Conservation (phyloP, 23 tunicate genomes). For the Styela plicata region DNA sequence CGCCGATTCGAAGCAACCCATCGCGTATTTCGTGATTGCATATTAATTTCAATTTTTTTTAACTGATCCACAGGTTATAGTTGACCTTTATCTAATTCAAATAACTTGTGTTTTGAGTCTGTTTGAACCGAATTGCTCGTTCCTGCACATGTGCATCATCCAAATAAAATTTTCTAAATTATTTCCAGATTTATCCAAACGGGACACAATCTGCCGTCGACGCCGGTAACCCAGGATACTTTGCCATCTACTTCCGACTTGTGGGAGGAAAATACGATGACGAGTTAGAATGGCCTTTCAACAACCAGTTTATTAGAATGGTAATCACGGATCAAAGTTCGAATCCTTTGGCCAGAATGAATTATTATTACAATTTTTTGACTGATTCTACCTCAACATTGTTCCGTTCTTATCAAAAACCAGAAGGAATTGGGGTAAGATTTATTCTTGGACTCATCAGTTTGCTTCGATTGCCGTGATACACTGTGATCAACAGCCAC, state of each 20-base stretch:
- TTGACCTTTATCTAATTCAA: too few relatives aligned
- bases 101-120: too few relatives aligned
- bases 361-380: constrained; percentile 38
- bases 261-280: constrained; percentile 70
- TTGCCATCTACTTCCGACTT: constrained; percentile 59
- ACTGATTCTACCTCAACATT: constrained; percentile 32
- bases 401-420: constrained; percentile 42
- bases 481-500: neutral
- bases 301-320: constrained; percentile 52
- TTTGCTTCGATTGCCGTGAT: neutral
- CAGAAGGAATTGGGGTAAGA: constrained; percentile 27
- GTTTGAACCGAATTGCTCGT: too few relatives aligned
- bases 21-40: too few relatives aligned
- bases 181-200: constrained; percentile 62
- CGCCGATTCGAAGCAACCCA: too few relatives aligned
- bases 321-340: constrained; percentile 72
- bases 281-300: constrained; percentile 72
- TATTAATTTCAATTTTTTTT: too few relatives aligned
- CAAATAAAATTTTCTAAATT: too few relatives aligned
- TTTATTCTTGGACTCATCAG: too few relatives aligned
- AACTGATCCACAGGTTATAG: too few relatives aligned
- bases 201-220: constrained; percentile 47
- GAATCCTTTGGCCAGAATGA: constrained; percentile 65
- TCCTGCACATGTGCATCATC: too few relatives aligned
- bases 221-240: constrained; percentile 36